Evolutionary conservation across 2,888 invertebrate genomes (phyloP), one percentile per base, ranked within the genome.

Genomic region (Athalia circularis): DNA sequence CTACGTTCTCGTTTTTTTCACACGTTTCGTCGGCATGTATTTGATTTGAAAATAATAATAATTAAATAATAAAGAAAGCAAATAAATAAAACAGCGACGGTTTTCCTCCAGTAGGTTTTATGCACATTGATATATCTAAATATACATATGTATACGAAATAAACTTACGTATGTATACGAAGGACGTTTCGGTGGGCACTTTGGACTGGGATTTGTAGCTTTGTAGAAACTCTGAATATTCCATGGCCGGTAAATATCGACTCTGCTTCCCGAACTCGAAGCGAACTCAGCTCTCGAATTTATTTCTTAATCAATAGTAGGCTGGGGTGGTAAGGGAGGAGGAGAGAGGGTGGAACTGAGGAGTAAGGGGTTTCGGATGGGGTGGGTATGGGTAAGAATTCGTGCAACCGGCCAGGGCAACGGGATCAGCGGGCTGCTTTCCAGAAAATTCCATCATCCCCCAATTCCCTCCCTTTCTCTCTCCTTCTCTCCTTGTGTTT

Each of bases 181-280:
- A 6, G 72, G 52, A 59, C 45, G 47, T 72, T 72, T 47, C 15
- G n/a, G 59, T 72, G 45, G 72, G 15, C 47, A 59, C 59, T 59
- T 29, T 15, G 47, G 29, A 47, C 15, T 52, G 47, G 59, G 59
- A 59, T 72, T 72, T 72, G 57, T 72, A 72, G 57, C 47, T 72
- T 59, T 72, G 47, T 13, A 29, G 29, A 47, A 48, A 59, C 72
- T 68, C 68, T 72, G 59, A 72, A 72, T 72, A 72, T 72, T 72
- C 72, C 72, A 72, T 59, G 72, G 62, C 72, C 72, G 59, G 59
- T 72, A 72, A 72, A 72, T 72, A 72, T 72, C 72, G 72, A 72
- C 72, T 72, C 45, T 72, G 72, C 57, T 72, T 72, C 13, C 59
- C 59, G 57, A 72, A 72, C 57, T 59, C 72, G 72, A 59, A 72